Percentiles rank a stretch among this genome's conserved stretches.
These are phyloP conservation scores for Chymomyza amoena DNA, from an alignment of 2,888 invertebrate species.

Conservation along the genomic window DNA sequence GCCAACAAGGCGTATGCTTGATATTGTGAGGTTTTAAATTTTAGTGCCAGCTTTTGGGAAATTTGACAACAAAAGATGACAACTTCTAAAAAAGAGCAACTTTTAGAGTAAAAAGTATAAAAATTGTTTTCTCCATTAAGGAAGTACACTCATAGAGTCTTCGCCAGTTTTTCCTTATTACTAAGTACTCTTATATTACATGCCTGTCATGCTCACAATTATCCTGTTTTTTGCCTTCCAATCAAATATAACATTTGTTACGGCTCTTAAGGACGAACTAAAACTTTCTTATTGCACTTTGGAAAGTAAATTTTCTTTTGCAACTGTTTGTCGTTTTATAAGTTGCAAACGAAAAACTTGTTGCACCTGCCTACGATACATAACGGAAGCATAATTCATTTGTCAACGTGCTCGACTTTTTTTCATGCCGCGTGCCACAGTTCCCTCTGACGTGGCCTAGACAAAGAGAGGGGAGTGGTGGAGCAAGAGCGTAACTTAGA, in stretches of 20 bases:
- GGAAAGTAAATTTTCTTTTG: not conserved
- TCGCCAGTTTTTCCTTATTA: no score
- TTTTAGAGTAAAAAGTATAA: no score
- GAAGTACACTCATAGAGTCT: no score
- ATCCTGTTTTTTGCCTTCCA: not conserved
- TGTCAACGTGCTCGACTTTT: conserved; percentile 42
- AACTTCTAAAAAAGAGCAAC: no score
- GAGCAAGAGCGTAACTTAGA: not conserved
- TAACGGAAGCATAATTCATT: conserved; percentile 51
- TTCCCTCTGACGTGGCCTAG: not conserved
- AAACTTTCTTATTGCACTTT: not conserved
- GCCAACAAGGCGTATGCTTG: not conserved
- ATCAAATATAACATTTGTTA: not conserved
- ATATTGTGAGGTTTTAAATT: not conserved
- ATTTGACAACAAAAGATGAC: no score
- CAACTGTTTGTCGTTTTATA: not conserved
- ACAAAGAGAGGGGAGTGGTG: not conserved
- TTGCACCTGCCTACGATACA: conserved; percentile 43
- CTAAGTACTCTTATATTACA: not conserved
- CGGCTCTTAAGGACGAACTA: not conserved
- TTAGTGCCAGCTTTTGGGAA: no score
- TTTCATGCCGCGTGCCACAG: not conserved
- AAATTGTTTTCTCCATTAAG: no score
- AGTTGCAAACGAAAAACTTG: conserved; percentile 35
- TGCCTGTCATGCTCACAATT: not conserved